These are phyloP conservation scores for Delia radicum DNA, from an alignment of 1,140 invertebrate genomes.

Conservation along the genomic window DNA sequence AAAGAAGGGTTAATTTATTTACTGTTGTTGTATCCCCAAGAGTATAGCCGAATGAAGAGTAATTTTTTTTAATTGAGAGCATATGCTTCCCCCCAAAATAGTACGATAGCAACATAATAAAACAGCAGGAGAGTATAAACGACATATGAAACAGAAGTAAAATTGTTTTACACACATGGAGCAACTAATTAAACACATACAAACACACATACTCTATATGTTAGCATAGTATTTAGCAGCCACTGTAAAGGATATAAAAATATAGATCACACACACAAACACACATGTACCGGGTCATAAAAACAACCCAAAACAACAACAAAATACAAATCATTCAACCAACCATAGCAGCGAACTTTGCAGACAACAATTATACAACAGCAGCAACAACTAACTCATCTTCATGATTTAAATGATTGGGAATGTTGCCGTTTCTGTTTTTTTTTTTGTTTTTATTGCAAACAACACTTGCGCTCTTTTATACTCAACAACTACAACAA, in stretches of 20 bases:
- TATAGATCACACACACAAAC: neutral
- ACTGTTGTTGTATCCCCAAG: too few species aligned
- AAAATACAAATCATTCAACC: neutral
- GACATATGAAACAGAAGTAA: too few species aligned
- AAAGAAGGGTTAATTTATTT: neutral
- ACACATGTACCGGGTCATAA: neutral
- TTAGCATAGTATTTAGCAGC: too few species aligned
- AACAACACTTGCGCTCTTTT: conserved; percentile 15
- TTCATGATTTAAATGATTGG: neutral
- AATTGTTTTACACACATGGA: neutral
- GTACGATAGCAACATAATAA: neutral
- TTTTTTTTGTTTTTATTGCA: neutral
- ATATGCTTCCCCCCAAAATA: neutral
- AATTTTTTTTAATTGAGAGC: neutral
- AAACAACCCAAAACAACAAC: neutral
- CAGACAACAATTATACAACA: neutral
- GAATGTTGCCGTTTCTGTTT: neutral
- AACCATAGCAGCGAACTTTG: conserved; percentile 11
- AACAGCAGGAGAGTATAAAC: neutral
- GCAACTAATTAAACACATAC: neutral
- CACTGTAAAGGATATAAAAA: neutral
- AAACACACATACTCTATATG: too few species aligned
- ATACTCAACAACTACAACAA: neutral
- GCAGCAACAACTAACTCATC: neutral
- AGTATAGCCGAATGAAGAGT: neutral